Percentiles rank a stretch among this genome's conserved stretches.
phyloP scores from a whole-genome alignment of 2,888 invertebrate genomes.

The Hesperia comma region DNA sequence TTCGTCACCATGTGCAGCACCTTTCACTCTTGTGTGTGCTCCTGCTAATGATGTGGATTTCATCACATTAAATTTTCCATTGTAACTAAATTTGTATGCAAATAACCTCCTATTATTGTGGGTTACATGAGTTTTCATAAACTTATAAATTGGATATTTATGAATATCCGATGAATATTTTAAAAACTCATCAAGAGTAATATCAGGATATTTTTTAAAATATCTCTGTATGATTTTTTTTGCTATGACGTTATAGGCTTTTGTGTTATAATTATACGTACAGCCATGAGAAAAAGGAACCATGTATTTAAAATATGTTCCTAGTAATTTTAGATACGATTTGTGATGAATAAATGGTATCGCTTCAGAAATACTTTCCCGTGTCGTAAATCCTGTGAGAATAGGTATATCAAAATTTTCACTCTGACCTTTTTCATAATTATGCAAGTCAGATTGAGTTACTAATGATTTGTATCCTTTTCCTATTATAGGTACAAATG shows the following conservation, averaged over 20 bases:
- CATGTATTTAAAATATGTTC: slow-evolving; percentile 66
- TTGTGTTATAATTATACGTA: slow-evolving; percentile 56
- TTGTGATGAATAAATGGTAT: slow-evolving; percentile 71
- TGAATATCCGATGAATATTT: slow-evolving; percentile 73
- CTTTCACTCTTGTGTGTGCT: slow-evolving; percentile 57
- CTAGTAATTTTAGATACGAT: slow-evolving; percentile 60
- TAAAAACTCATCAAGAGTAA: slow-evolving; percentile 60
- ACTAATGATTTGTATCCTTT: slow-evolving; percentile 57
- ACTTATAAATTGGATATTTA: slow-evolving; percentile 73
- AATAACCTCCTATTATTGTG: slow-evolving; percentile 55
- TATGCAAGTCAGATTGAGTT: slow-evolving; percentile 46
- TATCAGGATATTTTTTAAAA: slow-evolving; percentile 61
- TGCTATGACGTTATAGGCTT: slow-evolving; percentile 57
- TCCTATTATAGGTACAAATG: slow-evolving; percentile 69
- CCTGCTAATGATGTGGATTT: slow-evolving; percentile 62
- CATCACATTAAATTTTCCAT: slow-evolving; percentile 67
- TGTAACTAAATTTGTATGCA: slow-evolving; percentile 77
- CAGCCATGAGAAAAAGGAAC: slow-evolving; percentile 71
- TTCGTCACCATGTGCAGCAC: slow-evolving; percentile 78
- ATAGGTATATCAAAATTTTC: slow-evolving; percentile 57
- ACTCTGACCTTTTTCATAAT: slow-evolving; percentile 43
- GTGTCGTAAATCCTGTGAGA: slow-evolving; percentile 78
- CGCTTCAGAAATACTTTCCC: slow-evolving; percentile 76
- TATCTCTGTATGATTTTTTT: slow-evolving; percentile 63
- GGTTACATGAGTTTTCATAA: slow-evolving; percentile 58